Percentiles rank a stretch among this genome's conserved stretches.
These are phyloP conservation scores for Megalops atlanticus DNA, from an alignment of 2,113 vertebrate species.

Conservation along the genomic window DNA sequence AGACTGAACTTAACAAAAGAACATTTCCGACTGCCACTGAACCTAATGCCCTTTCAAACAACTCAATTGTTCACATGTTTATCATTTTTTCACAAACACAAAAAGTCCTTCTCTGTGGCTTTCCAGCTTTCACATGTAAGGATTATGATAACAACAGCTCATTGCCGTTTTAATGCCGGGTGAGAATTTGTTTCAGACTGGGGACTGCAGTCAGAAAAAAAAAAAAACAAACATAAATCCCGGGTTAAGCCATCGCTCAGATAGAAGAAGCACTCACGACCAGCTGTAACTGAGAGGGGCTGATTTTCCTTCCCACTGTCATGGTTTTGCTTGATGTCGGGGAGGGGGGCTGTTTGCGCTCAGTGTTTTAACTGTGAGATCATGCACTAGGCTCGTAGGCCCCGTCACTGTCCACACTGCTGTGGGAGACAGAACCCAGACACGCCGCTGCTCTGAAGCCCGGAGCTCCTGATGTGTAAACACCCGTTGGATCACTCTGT, in stretches of 20 bases:
- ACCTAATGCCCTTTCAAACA: conserved; percentile 30
- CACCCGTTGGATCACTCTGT: conserved; percentile 28
- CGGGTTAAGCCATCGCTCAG: not conserved
- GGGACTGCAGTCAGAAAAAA: not conserved
- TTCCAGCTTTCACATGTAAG: conserved; percentile 12
- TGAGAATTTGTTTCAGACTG: not conserved
- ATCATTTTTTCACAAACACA: not conserved
- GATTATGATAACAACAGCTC: conserved; percentile 16
- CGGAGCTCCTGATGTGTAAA: conserved; percentile 39
- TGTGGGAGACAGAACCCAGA: conserved; percentile 53
- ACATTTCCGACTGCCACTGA: conserved; percentile 25
- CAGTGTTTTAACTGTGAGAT: conserved; percentile 43
- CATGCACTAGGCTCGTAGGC: conserved; percentile 38
- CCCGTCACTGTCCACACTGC: conserved; percentile 35
- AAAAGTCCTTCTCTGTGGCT: conserved; percentile 17
- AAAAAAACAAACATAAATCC: not conserved
- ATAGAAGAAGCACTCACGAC: conserved; percentile 1
- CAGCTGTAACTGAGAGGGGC: not conserved
- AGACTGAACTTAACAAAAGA: conserved; percentile 25
- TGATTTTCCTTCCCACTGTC: conserved; percentile 1
- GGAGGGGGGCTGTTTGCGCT: not conserved
- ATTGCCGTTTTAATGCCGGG: conserved; percentile 9
- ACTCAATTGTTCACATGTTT: conserved; percentile 16
- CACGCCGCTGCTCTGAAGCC: conserved; percentile 41
- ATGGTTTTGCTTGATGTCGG: not conserved